A percentile compares a stretch with the other conserved stretches of the same genome.
Evolutionary conservation across 1,140 invertebrate species (phyloP).

Genomic region (Scaptodrosophila lebanonensis): DNA sequence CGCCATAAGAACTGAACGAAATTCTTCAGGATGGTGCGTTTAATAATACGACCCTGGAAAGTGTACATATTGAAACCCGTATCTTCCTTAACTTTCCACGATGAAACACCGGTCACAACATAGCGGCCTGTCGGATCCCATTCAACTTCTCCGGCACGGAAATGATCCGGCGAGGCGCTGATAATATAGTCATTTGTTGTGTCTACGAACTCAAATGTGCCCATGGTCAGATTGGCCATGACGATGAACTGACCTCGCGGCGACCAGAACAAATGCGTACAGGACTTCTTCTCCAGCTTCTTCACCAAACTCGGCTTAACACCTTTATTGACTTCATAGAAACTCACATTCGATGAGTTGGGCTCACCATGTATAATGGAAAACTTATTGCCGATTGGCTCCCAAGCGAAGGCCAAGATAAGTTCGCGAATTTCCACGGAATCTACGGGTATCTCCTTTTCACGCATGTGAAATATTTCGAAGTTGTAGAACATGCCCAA

Average conservation of each 20-base stretch:
- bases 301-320: conserved; percentile 92
- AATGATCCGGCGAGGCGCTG: conserved; percentile 96
- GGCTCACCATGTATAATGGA: conserved; percentile 96
- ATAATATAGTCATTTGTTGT: conserved; percentile 93
- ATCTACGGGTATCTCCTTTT: conserved; percentile 98
- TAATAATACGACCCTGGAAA: conserved; percentile 92
- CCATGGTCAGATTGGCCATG: conserved; percentile 90
- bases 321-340: conserved; percentile 94
- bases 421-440: conserved; percentile 96
- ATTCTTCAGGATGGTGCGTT: conserved; percentile 89
- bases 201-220: conserved; percentile 96
- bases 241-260: conserved; percentile 97
- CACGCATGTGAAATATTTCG: conserved; percentile 98
- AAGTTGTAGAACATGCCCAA: conserved; percentile 99
- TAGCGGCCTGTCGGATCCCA: conserved; percentile 99
- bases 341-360: conserved; percentile 92
- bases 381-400: conserved; percentile 97
- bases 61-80: conserved; percentile 98
- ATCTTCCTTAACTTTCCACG: conserved; percentile 97
- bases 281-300: conserved; percentile 93
- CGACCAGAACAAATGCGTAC: conserved; percentile 98
- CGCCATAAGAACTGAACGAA: conserved; percentile 98
- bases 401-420: conserved; percentile 98
- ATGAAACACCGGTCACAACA: conserved; percentile 95
- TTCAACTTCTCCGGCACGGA: conserved; percentile 93